These are phyloP conservation scores for Mylabris sibirica DNA, from an alignment of 2,888 invertebrate genomes.

Conservation along the genomic window DNA sequence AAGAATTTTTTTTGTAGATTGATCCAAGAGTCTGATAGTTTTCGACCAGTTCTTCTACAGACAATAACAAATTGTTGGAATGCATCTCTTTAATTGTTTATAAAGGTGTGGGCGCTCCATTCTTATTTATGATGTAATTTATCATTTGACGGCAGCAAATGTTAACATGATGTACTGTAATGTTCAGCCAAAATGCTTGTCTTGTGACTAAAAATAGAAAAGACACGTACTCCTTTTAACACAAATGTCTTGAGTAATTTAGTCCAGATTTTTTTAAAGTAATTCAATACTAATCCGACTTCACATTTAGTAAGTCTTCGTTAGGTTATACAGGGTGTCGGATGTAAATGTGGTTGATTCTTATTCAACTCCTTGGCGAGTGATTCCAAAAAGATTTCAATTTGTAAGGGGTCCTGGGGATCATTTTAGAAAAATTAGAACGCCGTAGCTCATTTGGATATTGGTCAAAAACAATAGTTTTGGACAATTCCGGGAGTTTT, in stretches of 20 bases:
- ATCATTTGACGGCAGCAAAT: background rate
- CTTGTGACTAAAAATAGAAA: background rate
- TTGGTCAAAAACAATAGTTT: no score
- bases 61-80: background rate
- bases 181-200: background rate
- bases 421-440: no score
- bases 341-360: no score
- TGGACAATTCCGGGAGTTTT: no score
- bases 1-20: background rate
- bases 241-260: background rate
- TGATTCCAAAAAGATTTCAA: no score
- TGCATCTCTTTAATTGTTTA: background rate
- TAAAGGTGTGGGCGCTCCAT: background rate
- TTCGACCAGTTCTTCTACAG: background rate
- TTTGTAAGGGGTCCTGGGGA: no score
- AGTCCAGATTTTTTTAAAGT: background rate
- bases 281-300: no score
- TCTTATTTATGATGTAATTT: constrained; percentile 11
- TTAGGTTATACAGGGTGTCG: no score
- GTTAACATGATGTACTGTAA: background rate
- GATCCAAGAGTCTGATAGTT: background rate
- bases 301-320: no score
- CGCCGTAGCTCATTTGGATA: no score
- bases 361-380: no score
- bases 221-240: background rate